Evolutionary conservation across 2,888 invertebrate species (phyloP).

Genomic region (Endomychus coccineus): DNA sequence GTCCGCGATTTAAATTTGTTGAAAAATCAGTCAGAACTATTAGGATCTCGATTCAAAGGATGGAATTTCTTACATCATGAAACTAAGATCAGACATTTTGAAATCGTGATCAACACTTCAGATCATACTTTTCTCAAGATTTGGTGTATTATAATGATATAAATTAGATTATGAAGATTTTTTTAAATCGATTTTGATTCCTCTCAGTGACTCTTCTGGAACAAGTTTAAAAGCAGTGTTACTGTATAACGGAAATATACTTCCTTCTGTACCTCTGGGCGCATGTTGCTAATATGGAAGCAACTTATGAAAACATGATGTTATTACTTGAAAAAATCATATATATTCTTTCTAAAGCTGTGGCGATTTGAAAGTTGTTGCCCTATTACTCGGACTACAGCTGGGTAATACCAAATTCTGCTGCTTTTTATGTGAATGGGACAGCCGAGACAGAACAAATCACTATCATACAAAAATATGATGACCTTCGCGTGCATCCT

Average conservation of each 20-base stretch:
- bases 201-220: constrained; percentile 2
- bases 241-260: too few relatives aligned
- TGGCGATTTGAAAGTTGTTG: constrained; percentile 3
- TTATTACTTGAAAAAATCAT: constrained; percentile 4
- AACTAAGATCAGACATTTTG: constrained; percentile 2
- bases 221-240: constrained; percentile 4
- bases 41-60: constrained; percentile 12
- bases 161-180: constrained; percentile 1
- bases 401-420: constrained; percentile 1
- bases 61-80: constrained; percentile 7
- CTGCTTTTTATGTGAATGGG: too few relatives aligned
- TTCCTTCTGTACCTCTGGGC: neutral
- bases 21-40: constrained; percentile 13
- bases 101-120: constrained; percentile 2
- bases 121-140: constrained; percentile 2
- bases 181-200: neutral
- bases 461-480: constrained; percentile 1
- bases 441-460: constrained; percentile 1
- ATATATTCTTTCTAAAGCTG: neutral
- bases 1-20: constrained; percentile 12
- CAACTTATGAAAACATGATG: constrained; percentile 2
- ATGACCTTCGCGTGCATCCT: constrained; percentile 2
- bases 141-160: constrained; percentile 2
- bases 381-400: constrained; percentile 5
- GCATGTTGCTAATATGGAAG: constrained; percentile 3